Base-by-base conservation (phyloP, 2,113 vertebrate species). In the Phrynosoma platyrhinos region DNA sequence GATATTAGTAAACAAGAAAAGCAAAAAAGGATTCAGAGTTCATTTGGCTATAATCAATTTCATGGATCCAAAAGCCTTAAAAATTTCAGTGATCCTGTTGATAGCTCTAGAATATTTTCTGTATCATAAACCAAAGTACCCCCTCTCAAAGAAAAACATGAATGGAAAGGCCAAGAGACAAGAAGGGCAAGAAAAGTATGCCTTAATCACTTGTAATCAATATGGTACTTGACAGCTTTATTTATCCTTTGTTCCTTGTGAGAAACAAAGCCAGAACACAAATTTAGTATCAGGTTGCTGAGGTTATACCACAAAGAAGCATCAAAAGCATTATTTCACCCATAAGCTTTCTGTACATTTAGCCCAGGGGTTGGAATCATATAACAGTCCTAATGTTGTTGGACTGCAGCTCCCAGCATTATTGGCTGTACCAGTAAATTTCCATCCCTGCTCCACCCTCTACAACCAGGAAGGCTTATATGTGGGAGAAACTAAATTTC, bases 151-250 rank as follows among this genome's bases (percentile, higher is more conserved):
- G 92, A 90, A 83, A 82, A 91, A 87, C 0, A 10, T 71, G 47
- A 88, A 64, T n/a, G 18, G 85, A 87, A 89, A 77, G 85, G 75
- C 66, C 81, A 79, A 62, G 21, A 21, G 0, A 2, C 71, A 75
- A 84, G 89, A 87, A 92, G 84, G 90, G 83, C 91, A 88, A 30
- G 30, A 20, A 12, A 83, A 82, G 79, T 86, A 58, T 53, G 82
- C 36, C 55, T 94, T 90, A 86, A 83, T 93, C 90, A 92, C 72
- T 71, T 79, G 36, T 80, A 93, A 95, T 94, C 93, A 87, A 90
- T 92, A 89, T 40, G 79, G 27, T 83, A 62, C 93, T 79, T 92
- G 92, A 88, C 78, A 91, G 91, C 90, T 95, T 95, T 93, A 94
- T 89, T 93, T 55, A 82, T 87, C 78, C 93, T 92, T 92, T 91